Base-by-base conservation (phyloP, 2,113 vertebrate species). In the Pangasianodon gigas region DNA sequence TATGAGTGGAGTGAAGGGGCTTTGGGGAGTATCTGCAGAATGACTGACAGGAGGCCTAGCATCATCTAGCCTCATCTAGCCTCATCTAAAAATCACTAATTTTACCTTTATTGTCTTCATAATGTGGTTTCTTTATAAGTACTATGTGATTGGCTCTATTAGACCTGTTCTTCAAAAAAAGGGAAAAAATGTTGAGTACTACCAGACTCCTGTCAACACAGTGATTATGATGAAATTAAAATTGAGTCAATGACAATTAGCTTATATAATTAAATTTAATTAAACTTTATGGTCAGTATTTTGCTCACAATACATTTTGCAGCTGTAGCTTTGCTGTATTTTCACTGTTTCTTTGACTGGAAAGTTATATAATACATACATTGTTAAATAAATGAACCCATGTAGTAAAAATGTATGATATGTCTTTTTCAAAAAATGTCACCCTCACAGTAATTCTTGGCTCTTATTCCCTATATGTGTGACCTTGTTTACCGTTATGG, bases 171-270 rank as follows among this genome's bases (percentile, higher is more conserved):
- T 48, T 3, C 21, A 48, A 48, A 79, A 4, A 79, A 24, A 77
- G 9, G 5, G 5, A 16, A 32, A 14, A 19, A 75, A 41, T 0
- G 75, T 81, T 81, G 77, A 81, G 77, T 52, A 52, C 48, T 52
- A 62, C n/a, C 56, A 44, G 41, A 62, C 41, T 46, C 74, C 54
- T 48, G 54, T 52, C 32, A 88, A 67, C 46, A 51, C n/a, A 81
- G 46, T 80, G 16, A 80, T 41, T 48, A 46, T 48, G 10, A 9
- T 1, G 44, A 6, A 16, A n/a, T 21, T 11, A 13, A 48, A 80
- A 56, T 65, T 62, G n/a, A 82, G 46, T 82, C n/a, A 41, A 62
- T 88, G 75, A 81, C 26, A 65, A 48, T 88, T 62, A 82, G 60
- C 77, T 24, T 82, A 56, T 56, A 56, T 56, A 58, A 69, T 69